Base-by-base conservation (phyloP, 1,140 invertebrate species). In the Lasioglossum baleicum region DNA sequence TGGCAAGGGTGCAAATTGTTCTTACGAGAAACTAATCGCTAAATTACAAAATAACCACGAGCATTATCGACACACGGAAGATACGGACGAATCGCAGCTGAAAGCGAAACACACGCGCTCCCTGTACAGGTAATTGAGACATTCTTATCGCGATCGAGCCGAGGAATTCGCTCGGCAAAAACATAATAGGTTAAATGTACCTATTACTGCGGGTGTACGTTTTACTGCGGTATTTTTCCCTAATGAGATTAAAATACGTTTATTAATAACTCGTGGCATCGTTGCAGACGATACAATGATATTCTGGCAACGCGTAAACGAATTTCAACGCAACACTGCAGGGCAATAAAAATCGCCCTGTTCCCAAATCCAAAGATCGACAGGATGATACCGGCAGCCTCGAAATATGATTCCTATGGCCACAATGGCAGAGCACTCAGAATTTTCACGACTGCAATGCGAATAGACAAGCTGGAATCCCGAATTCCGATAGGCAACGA, bases 261-360 rank as follows among this genome's bases (percentile, higher is more conserved):
- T 92, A 93, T 92, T 93, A 92, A 92, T 93, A 93, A 93, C 90
- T 88, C 89, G 87, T 90, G 90, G 82, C 92, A 92, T 83, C 87
- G 84, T 90, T 92, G 86, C 84, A 66, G 60, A 84, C 85, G n/a
- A n/a, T 90, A 88, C 82, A 75, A 85, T 77, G 89, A 90, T 90
- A 91, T 90, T 91, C 90, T 89, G 84, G 88, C 87, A 83, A 77
- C 87, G 63, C 13, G 31, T 51, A 42, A 63, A 68, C 76, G n/a
- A 22, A 76, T 71, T 60, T 78, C 35, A 22, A 77, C 79, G 84
- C 84, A 88, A 88, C 88, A 88, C 87, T 82, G 89, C 22, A 75
- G 13, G 51, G 84, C 79, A 71, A 83, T 75, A 76, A 58, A 80
- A 74, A 79, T 69, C 26, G 53, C 20, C 44, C 42, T 48, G 7